Percentiles rank a stretch among this genome's conserved stretches.
Conservation (phyloP, 2,888 invertebrate species). For the Rapana venosa region DNA sequence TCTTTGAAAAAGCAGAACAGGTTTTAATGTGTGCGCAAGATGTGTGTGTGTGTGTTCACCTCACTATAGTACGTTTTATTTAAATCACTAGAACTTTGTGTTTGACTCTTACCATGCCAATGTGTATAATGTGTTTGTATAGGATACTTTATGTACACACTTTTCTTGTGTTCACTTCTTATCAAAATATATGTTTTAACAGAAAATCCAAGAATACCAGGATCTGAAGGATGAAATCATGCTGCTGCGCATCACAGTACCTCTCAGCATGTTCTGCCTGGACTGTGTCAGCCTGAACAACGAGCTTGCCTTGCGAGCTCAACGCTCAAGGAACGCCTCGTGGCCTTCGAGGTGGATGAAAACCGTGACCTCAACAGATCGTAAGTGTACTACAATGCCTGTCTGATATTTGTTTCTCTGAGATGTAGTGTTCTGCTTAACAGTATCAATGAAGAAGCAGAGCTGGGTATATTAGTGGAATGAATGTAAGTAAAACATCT, state of each 20-base stretch:
- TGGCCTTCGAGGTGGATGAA: slow-evolving; percentile 84
- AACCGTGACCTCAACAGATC: slow-evolving; percentile 87
- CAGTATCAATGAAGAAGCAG: too few species aligned
- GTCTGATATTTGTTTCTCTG: too few species aligned
- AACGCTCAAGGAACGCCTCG: slow-evolving; percentile 84
- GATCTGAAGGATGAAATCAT: slow-evolving; percentile 86
- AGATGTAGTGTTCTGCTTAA: too few species aligned
- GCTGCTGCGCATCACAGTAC: slow-evolving; percentile 87
- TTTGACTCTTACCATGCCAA: too few species aligned
- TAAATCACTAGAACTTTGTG: too few species aligned
- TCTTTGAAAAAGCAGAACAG: too few species aligned
- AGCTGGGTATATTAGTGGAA: not conserved
- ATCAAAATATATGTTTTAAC: slow-evolving; percentile 7
- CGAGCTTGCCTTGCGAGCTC: slow-evolving; percentile 82
- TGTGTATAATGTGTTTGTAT: not conserved
- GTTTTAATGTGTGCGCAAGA: too few species aligned
- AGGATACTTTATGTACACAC: not conserved
- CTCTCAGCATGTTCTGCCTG: slow-evolving; percentile 90
- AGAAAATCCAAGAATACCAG: slow-evolving; percentile 86
- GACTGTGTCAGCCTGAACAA: slow-evolving; percentile 86
- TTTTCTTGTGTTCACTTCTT: not conserved
- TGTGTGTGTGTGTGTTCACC: too few species aligned
- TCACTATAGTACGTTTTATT: too few species aligned
- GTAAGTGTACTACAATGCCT: slow-evolving; percentile 78
- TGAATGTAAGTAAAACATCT: not conserved